Evolutionary conservation across 2,888 invertebrate genomes (phyloP).

Genomic region (Acrobasis consociella): DNA sequence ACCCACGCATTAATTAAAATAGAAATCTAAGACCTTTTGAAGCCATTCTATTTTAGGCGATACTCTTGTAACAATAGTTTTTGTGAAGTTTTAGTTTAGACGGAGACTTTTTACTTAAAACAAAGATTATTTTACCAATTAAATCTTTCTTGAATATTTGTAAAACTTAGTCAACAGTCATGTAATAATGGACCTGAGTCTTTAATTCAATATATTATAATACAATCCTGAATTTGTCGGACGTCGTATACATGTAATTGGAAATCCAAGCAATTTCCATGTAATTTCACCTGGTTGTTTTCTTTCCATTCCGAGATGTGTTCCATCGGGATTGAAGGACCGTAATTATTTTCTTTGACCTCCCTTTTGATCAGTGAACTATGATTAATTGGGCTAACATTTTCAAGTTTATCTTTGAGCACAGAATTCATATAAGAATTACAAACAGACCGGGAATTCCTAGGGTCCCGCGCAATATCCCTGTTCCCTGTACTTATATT

Average conservation of each 20-base stretch:
- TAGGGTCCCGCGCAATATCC: no score
- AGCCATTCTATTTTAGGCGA: background rate
- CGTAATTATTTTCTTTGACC: conserved; percentile 9
- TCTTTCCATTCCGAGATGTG: conserved; percentile 18
- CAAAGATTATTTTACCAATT: background rate
- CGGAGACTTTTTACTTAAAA: background rate
- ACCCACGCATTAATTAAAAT: background rate
- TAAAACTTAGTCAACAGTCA: background rate
- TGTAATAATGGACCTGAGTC: background rate
- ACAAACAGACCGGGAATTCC: no score
- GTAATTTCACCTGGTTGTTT: conserved; percentile 17
- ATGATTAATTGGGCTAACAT: conserved; percentile 4
- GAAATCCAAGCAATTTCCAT: conserved; percentile 6
- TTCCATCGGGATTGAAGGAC: conserved; percentile 11
- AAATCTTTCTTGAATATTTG: background rate
- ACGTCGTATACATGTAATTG: background rate
- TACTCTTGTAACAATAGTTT: background rate
- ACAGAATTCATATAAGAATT: no score
- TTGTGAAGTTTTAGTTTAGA: background rate
- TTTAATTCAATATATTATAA: background rate
- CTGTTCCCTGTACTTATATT: no score
- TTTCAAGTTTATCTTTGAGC: background rate
- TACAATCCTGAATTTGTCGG: conserved; percentile 4
- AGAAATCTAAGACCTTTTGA: background rate
- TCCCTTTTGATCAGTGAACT: conserved; percentile 11